Base-by-base conservation (phyloP, 2,888 invertebrate species). In the Hydrotaea cyrtoneurina region DNA sequence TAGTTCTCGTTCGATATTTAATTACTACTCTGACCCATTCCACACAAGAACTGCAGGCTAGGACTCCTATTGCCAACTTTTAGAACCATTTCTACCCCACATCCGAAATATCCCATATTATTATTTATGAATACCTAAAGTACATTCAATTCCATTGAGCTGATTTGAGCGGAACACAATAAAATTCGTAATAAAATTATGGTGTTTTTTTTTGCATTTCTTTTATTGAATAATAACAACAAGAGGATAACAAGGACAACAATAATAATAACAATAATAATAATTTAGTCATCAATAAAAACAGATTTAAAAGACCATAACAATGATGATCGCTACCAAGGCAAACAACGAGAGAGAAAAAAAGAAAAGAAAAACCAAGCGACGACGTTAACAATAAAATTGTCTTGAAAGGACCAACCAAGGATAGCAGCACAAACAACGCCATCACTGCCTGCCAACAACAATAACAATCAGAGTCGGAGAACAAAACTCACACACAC, bases 251-350 rank as follows among this genome's bases (percentile, higher is more conserved):
- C 46, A 69, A 31, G 62, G 62, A 69, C 21, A 11, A 66, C 46
- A 69, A 69, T 23, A 69, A 69, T 23, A 69, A 69, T 21, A 66
- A 23, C 4, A 62, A 62, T 31, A 62, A 62, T 36, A 62, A 36
- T 62, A 69, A 64, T 83, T 77, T 80, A 46, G 59, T 46, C 80
- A 19, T 53, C 77, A 77, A 80, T 80, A 77, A 62, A 80, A 77
- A 57, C 17, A n/a, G 72, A 64, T 74, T 62, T 80, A 69, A 77
- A 74, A 36, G 19, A 69, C 19, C 80, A 79, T 78, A 62, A 26
- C 50, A 62, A 77, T 83, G 31, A 43, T 55, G 43, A 43, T 59
- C 59, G 46, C 7, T 39, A 10, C 39, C 23, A 46, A 46, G 0
- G 23, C 13, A 46, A 21, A n/a, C n/a, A n/a, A n/a, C n/a, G n/a